These are phyloP conservation scores for Vulpes lagopus DNA, from an alignment of 2,113 vertebrate genomes.

Conservation along the genomic window DNA sequence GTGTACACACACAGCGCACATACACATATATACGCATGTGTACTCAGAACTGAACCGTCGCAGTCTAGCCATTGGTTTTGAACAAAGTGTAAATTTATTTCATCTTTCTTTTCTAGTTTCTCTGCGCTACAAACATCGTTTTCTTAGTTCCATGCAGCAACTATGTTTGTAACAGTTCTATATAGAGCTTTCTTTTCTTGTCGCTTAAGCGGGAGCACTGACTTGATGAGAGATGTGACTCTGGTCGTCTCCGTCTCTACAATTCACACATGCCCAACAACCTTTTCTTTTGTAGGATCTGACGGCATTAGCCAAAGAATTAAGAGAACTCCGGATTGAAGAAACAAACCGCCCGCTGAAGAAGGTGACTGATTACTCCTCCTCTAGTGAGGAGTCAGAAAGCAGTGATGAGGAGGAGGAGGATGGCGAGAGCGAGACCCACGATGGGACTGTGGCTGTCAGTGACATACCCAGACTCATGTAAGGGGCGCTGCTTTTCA, in stretches of 20 bases:
- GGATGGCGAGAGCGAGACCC: constrained; percentile 94
- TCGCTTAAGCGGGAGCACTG: constrained; percentile 87
- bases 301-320: constrained; percentile 97
- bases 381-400: constrained; percentile 97
- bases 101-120: constrained; percentile 88
- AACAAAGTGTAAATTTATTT: constrained; percentile 84
- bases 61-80: constrained; percentile 86
- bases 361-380: constrained; percentile 99
- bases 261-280: constrained; percentile 11
- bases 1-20: constrained; percentile 72
- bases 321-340: constrained; percentile 96
- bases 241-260: background rate
- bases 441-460: constrained; percentile 96
- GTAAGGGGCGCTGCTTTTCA: constrained; percentile 87
- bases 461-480: constrained; percentile 99
- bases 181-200: constrained; percentile 84
- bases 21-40: constrained; percentile 78
- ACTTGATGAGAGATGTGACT: constrained; percentile 82
- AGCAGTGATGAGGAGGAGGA: constrained; percentile 97
- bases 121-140: constrained; percentile 87
- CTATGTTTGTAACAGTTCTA: constrained; percentile 87
- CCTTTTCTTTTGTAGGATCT: constrained; percentile 91
- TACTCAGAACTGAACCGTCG: constrained; percentile 82
- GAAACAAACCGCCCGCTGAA: constrained; percentile 96
- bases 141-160: constrained; percentile 84